phyloP scores from a whole-genome alignment of 2,888 invertebrate species.

The Tetheella fluctuosa region DNA sequence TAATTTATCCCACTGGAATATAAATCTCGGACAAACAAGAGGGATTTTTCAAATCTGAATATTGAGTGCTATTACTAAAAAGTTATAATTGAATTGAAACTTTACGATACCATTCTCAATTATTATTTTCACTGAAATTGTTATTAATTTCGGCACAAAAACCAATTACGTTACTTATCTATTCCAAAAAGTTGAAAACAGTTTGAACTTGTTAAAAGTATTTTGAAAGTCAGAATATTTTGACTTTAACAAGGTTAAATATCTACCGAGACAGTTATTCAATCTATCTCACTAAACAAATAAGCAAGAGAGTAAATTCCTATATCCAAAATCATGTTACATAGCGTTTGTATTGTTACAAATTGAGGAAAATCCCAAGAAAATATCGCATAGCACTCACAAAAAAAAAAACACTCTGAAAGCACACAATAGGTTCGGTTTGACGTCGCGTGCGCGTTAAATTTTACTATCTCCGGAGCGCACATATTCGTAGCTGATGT shows the following conservation, averaged over 20 bases:
- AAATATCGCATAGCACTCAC: too few species aligned
- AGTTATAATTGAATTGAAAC: too few species aligned
- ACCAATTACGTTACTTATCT: too few species aligned
- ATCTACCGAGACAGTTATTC: not conserved
- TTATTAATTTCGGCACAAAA: not conserved
- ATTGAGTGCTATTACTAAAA: not conserved
- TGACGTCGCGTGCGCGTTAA: constrained; percentile 26
- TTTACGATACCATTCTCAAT: too few species aligned
- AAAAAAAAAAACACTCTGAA: not conserved
- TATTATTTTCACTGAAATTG: not conserved
- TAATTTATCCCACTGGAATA: constrained; percentile 29
- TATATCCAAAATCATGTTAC: not conserved
- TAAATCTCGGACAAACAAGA: constrained; percentile 35
- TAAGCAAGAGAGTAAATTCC: not conserved
- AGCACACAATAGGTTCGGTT: not conserved
- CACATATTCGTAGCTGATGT: constrained; percentile 23
- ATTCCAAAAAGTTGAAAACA: too few species aligned
- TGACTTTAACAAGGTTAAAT: too few species aligned
- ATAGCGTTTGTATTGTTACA: not conserved
- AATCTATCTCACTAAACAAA: not conserved
- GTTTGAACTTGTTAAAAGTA: not conserved
- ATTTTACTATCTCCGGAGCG: constrained; percentile 32
- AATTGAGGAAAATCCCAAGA: constrained; percentile 3
- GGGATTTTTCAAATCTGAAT: constrained; percentile 8
- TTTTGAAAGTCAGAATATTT: too few species aligned